These are phyloP conservation scores for Homarus gammarus DNA, from an alignment of 2,888 invertebrate species.

Conservation along the genomic window DNA sequence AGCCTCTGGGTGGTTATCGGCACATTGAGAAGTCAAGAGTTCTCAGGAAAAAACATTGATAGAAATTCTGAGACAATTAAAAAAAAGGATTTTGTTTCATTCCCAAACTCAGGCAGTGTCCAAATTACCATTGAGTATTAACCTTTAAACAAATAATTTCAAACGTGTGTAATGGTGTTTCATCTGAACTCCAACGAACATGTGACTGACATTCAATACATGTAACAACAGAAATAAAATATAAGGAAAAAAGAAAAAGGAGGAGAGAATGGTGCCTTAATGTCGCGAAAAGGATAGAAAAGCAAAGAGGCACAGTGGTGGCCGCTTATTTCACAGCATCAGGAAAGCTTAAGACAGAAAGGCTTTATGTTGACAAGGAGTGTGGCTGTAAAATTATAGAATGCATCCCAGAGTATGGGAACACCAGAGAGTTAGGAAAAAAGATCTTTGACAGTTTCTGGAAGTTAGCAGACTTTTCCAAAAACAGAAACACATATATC, in stretches of 20 bases:
- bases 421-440: conserved; percentile 15
- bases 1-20: conserved; percentile 66
- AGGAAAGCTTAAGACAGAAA: conserved; percentile 47
- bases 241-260: conserved; percentile 4
- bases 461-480: conserved; percentile 49
- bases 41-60: conserved; percentile 5
- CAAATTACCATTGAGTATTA: background rate
- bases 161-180: background rate
- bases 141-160: background rate
- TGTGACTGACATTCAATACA: background rate
- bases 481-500: conserved; percentile 57
- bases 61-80: background rate
- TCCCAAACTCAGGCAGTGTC: background rate
- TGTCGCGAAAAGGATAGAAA: conserved; percentile 54
- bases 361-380: conserved; percentile 39
- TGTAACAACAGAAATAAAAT: background rate
- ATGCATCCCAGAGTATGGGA: conserved; percentile 13
- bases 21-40: conserved; percentile 42
- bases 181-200: conserved; percentile 10
- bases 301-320: conserved; percentile 51
- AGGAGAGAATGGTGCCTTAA: background rate
- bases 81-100: background rate
- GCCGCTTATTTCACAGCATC: conserved; percentile 54
- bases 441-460: conserved; percentile 14
- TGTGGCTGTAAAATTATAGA: conserved; percentile 64